Evolutionary conservation across 2,113 vertebrate species (phyloP), one percentile per base, ranked within the genome.

Genomic region (Puntigrus tetrazona): DNA sequence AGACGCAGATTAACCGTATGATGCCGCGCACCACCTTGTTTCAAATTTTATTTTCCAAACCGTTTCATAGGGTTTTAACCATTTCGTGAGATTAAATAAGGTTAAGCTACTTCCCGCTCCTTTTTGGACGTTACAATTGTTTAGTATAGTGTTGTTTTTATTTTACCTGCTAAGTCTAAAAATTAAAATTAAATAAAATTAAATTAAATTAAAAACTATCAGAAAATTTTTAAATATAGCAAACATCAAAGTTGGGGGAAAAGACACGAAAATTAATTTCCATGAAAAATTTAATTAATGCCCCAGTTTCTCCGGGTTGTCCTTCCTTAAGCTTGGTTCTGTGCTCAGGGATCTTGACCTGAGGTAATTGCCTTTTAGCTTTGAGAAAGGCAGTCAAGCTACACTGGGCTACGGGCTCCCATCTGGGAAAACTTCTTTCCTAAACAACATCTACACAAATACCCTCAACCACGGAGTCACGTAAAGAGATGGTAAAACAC

Each of bases 391-490:
- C 61, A 67, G 78, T 61, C 76, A 78, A 78, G 76, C 76, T 78
- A 61, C 59, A 67, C 61, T 50, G 41, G 78, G 10, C 78, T 67
- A 34, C 25, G 34, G 27, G 8, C 25, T n/a, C 25, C 29, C 78
- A 67, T n/a, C 41, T 45, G 78, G 78, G 78, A 81, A 61, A 43
- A 41, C 55, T 78, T 41, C 52, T 43, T 11, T 61, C 34, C 55
- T 61, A 41, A 78, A 61, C 76, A 78, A 67, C 57, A 47, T 81
- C 78, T 81, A 67, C 61, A 81, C 38, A 50, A 81, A 81, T 14
- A 7, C 77, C 78, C 41, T 81, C 27, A 47, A 9, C 78, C 25
- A 50, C 78, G n/a, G 41, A 67, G 41, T 67, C 27, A 34, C 25
- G 34, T 67, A 34, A 81, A 81, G 8, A 67, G 61, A 67, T 50